A percentile compares a stretch with the other conserved stretches of the same genome.
These are phyloP conservation scores for Odontophorus gujanensis DNA, from an alignment of 2,113 vertebrate genomes.

Conservation along the genomic window DNA sequence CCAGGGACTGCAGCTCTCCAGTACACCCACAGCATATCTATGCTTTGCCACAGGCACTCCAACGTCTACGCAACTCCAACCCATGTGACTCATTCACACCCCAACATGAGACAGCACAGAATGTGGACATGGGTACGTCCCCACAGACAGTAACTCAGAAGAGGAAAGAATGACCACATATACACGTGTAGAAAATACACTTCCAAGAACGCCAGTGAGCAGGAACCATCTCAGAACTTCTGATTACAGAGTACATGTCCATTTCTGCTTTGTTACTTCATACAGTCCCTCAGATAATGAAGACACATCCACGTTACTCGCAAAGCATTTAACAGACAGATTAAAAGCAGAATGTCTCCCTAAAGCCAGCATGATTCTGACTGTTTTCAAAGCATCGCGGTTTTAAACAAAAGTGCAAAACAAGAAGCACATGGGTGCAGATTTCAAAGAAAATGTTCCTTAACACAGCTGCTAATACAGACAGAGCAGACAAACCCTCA, in stretches of 20 bases:
- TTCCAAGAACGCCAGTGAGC: not conserved
- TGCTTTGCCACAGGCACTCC: not conserved
- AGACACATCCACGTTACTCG: fast-evolving
- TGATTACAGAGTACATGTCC: fast-evolving
- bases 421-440: not conserved
- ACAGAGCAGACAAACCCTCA: not conserved
- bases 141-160: not conserved
- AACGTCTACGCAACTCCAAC: fast-evolving
- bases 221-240: not conserved
- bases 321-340: not conserved
- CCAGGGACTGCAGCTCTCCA: not conserved
- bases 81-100: not conserved
- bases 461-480: not conserved
- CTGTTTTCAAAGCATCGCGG: not conserved
- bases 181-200: not conserved
- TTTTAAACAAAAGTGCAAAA: not conserved
- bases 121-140: not conserved
- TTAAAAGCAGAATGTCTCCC: not conserved
- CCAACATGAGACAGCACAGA: fast-evolving
- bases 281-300: not conserved
- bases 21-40: not conserved
- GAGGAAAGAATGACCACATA: not conserved
- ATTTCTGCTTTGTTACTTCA: not conserved
- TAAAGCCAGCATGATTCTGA: not conserved
- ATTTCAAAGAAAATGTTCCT: not conserved